Evolutionary conservation across 2,113 vertebrate genomes (phyloP).

Genomic region (Grallaria varia): DNA sequence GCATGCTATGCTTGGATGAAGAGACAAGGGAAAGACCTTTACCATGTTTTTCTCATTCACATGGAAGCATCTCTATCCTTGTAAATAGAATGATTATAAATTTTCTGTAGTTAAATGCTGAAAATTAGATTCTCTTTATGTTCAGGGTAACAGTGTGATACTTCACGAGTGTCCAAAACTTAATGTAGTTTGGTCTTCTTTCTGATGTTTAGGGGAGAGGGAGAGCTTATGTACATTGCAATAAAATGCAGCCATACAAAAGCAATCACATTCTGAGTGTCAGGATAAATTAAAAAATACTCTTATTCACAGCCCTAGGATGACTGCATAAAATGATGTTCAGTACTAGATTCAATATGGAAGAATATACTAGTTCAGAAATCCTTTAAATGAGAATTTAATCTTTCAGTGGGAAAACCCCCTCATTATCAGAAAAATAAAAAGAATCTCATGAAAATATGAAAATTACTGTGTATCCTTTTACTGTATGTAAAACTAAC

Average conservation of each 20-base stretch:
- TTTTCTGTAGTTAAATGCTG: background rate
- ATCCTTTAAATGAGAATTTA: background rate
- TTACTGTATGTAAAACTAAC: background rate
- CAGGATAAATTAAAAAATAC: background rate
- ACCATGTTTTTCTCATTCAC: background rate
- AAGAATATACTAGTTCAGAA: background rate
- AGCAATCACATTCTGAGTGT: background rate
- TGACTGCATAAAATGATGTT: background rate
- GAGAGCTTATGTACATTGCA: background rate
- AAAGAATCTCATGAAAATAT: background rate
- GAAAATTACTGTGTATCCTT: background rate
- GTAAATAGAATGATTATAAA: background rate
- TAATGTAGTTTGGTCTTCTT: background rate
- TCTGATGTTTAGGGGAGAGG: background rate
- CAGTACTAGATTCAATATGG: background rate
- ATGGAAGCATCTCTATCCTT: background rate
- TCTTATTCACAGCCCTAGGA: background rate
- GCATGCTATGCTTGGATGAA: fast-evolving
- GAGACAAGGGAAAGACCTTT: background rate
- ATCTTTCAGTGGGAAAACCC: background rate
- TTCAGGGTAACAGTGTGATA: background rate
- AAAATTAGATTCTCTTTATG: background rate
- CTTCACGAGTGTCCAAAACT: background rate
- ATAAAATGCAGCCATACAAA: background rate
- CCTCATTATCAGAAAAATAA: background rate